Percentiles rank a stretch among this genome's conserved stretches.
These are phyloP conservation scores for Ochlodes sylvanus DNA, from an alignment of 2,888 invertebrate species.

Conservation along the genomic window DNA sequence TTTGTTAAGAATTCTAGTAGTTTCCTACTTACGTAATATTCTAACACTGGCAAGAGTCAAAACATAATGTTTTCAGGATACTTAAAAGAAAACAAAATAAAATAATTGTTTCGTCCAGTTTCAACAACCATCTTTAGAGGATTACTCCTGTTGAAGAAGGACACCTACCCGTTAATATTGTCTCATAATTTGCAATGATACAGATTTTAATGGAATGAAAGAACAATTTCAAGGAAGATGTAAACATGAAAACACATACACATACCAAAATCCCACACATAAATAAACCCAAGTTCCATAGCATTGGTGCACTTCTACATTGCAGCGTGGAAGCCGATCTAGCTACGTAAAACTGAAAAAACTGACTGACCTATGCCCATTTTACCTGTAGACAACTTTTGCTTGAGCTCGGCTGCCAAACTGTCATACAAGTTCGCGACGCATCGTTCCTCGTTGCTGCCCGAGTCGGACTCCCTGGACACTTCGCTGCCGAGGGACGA, in stretches of 20 bases:
- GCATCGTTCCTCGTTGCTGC: conserved; percentile 88
- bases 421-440: conserved; percentile 94
- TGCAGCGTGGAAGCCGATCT: conserved; percentile 37
- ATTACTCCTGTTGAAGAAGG: too few relatives aligned
- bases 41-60: too few relatives aligned
- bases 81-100: too few relatives aligned
- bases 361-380: conserved; percentile 77
- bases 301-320: conserved; percentile 19
- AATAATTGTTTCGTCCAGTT: too few relatives aligned
- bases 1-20: neutral
- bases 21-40: too few relatives aligned
- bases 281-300: neutral
- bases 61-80: too few relatives aligned
- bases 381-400: conserved; percentile 85
- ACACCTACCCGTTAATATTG: too few relatives aligned
- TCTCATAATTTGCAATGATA: too few relatives aligned
- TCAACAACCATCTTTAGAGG: too few relatives aligned
- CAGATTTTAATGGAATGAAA: too few relatives aligned
- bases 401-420: conserved; percentile 94
- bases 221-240: too few relatives aligned
- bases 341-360: conserved; percentile 55
- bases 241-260: neutral
- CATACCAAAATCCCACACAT: conserved; percentile 28
- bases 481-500: conserved; percentile 91
- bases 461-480: conserved; percentile 88